Evolutionary conservation across 2,888 invertebrate genomes (phyloP).

Genomic region (Scaptomyza parva): DNA sequence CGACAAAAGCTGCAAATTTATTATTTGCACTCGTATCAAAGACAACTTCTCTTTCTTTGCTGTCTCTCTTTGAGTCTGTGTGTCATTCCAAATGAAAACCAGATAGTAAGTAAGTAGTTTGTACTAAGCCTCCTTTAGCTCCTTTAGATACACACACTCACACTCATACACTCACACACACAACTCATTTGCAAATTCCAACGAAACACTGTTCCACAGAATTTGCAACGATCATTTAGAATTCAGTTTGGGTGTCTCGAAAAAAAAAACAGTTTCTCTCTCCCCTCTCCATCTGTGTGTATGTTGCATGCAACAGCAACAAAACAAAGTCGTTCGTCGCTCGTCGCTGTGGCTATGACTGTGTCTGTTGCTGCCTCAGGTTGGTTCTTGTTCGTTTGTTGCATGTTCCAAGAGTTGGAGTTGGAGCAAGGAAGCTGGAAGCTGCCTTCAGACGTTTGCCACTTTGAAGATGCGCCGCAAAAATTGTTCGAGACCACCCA

Average conservation of each 20-base stretch:
- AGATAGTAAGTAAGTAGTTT: slow-evolving; percentile 9
- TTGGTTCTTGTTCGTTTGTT: slow-evolving; percentile 58
- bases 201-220: slow-evolving; percentile 83
- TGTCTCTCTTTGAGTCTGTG: too few species aligned
- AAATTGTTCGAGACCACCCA: slow-evolving; percentile 84
- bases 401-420: slow-evolving; percentile 82
- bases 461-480: slow-evolving; percentile 83
- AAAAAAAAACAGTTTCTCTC: slow-evolving; percentile 17
- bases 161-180: slow-evolving; percentile 38
- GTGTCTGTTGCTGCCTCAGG: slow-evolving; percentile 45
- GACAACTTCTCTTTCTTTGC: slow-evolving; percentile 53
- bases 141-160: slow-evolving; percentile 25
- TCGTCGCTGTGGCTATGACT: too few species aligned
- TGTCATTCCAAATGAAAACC: slow-evolving; percentile 38
- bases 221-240: slow-evolving; percentile 83
- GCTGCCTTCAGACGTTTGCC: slow-evolving; percentile 48
- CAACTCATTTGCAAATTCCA: slow-evolving; percentile 84
- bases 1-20: slow-evolving; percentile 72
- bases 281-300: slow-evolving; percentile 34
- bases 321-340: slow-evolving; percentile 5
- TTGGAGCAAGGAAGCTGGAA: slow-evolving; percentile 58
- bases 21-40: slow-evolving; percentile 76
- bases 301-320: slow-evolving; percentile 46
- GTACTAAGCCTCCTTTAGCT: slow-evolving; percentile 17
- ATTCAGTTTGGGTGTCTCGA: slow-evolving; percentile 76